Evolutionary conservation across 2,797 vertebrate genomes (phyloP).

Genomic region (Acanthiza pusilla): DNA sequence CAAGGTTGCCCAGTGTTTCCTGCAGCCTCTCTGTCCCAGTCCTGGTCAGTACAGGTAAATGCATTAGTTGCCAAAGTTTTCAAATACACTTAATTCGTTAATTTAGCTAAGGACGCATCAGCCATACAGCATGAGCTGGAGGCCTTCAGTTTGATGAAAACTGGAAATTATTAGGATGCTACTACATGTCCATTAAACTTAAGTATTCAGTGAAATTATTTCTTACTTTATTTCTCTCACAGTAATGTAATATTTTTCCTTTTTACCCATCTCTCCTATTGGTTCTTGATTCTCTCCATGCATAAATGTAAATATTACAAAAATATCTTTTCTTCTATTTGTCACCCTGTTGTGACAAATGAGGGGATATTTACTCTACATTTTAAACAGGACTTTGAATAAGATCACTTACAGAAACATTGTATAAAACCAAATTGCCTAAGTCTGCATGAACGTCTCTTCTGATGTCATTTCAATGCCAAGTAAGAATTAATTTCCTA

Average conservation of each 20-base stretch:
- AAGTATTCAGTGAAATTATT: neutral
- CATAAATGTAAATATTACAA: neutral
- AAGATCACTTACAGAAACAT: neutral
- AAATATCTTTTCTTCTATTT: neutral
- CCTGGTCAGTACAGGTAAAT: neutral
- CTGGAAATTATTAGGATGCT: neutral
- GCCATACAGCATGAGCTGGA: neutral
- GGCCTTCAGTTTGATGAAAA: neutral
- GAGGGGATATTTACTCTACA: neutral
- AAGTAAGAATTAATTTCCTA: constrained; percentile 43
- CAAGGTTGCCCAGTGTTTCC: neutral
- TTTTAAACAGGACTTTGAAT: neutral
- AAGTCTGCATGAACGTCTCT: neutral
- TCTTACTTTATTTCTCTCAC: neutral
- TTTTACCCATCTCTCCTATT: neutral
- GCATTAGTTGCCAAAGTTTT: neutral
- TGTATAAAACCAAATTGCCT: neutral
- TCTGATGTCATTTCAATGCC: constrained; percentile 7
- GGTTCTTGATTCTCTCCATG: neutral
- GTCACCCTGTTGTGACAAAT: neutral
- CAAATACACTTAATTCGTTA: neutral
- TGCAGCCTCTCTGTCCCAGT: neutral
- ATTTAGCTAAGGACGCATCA: neutral
- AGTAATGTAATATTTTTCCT: neutral
- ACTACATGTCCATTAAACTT: neutral